Percentiles rank a stretch among this genome's conserved stretches.
Evolutionary conservation across 2,797 vertebrate species (phyloP).

Genomic region (Malurus splendens): DNA sequence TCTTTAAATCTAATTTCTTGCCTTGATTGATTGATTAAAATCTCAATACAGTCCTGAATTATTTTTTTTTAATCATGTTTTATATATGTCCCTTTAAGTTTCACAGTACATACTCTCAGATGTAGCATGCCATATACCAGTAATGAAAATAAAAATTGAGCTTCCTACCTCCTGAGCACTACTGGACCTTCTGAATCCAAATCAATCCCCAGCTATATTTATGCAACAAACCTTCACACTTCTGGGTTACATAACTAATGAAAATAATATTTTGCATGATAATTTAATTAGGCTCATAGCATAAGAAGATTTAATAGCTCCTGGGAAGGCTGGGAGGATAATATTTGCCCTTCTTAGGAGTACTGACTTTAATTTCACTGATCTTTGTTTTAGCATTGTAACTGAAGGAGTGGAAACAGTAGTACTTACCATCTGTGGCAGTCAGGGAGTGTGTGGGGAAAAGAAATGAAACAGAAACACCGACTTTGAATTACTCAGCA

Average conservation of each 20-base stretch:
- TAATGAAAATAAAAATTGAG: not conserved
- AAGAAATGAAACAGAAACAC: not conserved
- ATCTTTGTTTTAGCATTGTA: not conserved
- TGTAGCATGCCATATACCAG: not conserved
- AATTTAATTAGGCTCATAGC: not conserved
- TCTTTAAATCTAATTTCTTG: not conserved
- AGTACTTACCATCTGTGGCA: not conserved
- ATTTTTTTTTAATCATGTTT: accelerated
- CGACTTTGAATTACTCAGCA: not conserved
- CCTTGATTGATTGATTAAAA: not conserved
- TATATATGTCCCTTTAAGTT: not conserved
- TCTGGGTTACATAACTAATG: not conserved
- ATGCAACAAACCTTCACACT: not conserved
- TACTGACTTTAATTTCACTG: not conserved
- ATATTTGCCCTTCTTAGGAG: not conserved
- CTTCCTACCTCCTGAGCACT: not conserved
- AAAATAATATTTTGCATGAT: not conserved
- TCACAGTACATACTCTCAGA: not conserved
- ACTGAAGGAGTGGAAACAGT: not conserved
- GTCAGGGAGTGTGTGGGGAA: not conserved
- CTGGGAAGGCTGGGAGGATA: not conserved
- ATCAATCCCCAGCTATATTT: not conserved
- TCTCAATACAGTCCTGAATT: not conserved
- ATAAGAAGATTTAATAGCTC: not conserved
- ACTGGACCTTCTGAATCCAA: not conserved